phyloP scores from a whole-genome alignment of 2,113 vertebrate genomes.

The Vulpes ferrilata region DNA sequence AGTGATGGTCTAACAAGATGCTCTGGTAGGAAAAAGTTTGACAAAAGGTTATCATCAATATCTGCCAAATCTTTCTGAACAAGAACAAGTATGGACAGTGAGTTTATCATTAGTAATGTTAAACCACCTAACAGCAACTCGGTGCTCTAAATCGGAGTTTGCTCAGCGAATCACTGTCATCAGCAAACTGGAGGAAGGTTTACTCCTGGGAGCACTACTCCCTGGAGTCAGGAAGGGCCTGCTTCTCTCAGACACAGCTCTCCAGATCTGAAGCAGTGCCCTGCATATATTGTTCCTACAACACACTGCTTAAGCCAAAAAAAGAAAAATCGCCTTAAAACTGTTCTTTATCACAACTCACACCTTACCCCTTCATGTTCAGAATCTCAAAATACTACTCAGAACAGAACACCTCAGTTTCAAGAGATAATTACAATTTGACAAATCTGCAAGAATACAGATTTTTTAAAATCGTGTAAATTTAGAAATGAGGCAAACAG shows the following conservation, averaged over 20 bases:
- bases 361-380: background rate
- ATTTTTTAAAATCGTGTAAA: background rate
- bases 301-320: background rate
- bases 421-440: slow-evolving; percentile 24
- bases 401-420: background rate
- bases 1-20: background rate
- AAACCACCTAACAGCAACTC: background rate
- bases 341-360: background rate
- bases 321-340: background rate
- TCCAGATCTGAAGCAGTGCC: background rate
- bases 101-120: background rate
- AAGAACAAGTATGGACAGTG: background rate
- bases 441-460: background rate
- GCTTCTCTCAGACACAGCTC: background rate
- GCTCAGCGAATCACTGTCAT: background rate
- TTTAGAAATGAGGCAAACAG: background rate
- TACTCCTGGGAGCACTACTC: background rate
- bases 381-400: background rate
- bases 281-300: background rate
- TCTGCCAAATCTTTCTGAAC: background rate
- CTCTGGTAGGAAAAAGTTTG: background rate
- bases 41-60: background rate
- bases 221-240: background rate
- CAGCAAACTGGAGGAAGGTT: background rate
- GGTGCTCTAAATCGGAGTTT: background rate